Evolutionary conservation across 2,888 invertebrate species (phyloP).

Genomic region (Rhorus exstirpatorius): DNA sequence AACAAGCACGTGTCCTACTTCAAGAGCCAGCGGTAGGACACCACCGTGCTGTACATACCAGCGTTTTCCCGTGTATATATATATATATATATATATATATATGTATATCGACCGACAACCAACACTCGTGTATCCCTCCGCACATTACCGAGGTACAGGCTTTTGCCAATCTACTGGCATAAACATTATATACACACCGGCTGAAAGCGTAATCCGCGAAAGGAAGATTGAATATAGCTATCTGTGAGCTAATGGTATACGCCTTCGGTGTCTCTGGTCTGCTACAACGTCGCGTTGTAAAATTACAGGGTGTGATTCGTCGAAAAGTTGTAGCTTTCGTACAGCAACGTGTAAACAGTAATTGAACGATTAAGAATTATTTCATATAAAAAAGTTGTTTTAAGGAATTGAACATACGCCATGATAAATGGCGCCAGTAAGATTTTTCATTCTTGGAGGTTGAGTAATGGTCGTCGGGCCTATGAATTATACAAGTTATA

Average conservation of each 20-base stretch:
- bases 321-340: neutral
- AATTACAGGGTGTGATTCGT: slow-evolving; percentile 4
- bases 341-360: slow-evolving; percentile 11
- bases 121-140: slow-evolving; percentile 10
- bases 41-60: slow-evolving; percentile 16
- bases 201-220: slow-evolving; percentile 60
- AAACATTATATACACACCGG: slow-evolving; percentile 48
- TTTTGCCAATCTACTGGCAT: slow-evolving; percentile 40
- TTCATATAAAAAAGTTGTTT: slow-evolving; percentile 1
- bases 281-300: slow-evolving; percentile 21
- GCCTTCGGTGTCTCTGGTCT: neutral
- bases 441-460: neutral
- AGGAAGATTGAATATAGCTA: slow-evolving; percentile 63
- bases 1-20: slow-evolving; percentile 68
- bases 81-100: slow-evolving; percentile 5
- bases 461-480: neutral
- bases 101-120: slow-evolving; percentile 13
- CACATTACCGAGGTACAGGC: slow-evolving; percentile 34
- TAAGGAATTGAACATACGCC: neutral
- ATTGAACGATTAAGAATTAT: slow-evolving; percentile 5
- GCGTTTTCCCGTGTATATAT: slow-evolving; percentile 30
- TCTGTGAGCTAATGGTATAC: slow-evolving; percentile 17
- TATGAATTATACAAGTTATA: neutral
- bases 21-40: slow-evolving; percentile 36
- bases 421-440: neutral